Conservation (phyloP, 2,888 invertebrate genomes). For the Ochropleura plecta region DNA sequence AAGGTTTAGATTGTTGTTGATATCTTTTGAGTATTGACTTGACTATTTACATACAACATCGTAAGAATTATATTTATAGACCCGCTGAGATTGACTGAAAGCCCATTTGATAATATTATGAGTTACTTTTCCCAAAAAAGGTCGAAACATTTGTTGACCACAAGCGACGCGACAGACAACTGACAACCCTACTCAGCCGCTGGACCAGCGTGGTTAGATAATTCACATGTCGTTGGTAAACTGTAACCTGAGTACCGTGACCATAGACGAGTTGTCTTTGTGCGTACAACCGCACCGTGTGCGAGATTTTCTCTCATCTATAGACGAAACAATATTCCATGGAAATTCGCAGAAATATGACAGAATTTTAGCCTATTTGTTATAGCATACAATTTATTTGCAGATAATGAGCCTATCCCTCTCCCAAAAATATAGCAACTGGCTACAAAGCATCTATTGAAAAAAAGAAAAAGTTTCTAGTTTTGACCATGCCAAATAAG, state of each 20-base stretch:
- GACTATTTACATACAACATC: not conserved
- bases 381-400: not conserved
- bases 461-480: not conserved
- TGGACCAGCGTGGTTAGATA: constrained; percentile 67
- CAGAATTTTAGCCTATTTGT: not conserved
- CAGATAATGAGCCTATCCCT: not conserved
- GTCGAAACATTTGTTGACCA: not conserved
- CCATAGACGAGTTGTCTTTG: constrained; percentile 49
- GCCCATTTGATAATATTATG: not conserved
- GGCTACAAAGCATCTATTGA: not conserved
- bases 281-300: constrained; percentile 44
- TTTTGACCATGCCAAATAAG: constrained; percentile 12
- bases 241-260: constrained; percentile 71
- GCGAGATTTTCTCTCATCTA: constrained; percentile 50
- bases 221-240: constrained; percentile 72
- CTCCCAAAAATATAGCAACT: not conserved
- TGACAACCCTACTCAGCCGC: constrained; percentile 59
- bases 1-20: not conserved
- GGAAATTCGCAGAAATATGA: constrained; percentile 38
- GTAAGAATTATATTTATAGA: not conserved
- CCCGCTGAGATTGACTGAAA: not conserved
- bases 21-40: not conserved
- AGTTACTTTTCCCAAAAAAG: not conserved
- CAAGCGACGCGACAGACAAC: not conserved
- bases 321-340: constrained; percentile 25